Base-by-base conservation (phyloP, 2,113 vertebrate genomes). In the Gadus chalcogrammus region DNA sequence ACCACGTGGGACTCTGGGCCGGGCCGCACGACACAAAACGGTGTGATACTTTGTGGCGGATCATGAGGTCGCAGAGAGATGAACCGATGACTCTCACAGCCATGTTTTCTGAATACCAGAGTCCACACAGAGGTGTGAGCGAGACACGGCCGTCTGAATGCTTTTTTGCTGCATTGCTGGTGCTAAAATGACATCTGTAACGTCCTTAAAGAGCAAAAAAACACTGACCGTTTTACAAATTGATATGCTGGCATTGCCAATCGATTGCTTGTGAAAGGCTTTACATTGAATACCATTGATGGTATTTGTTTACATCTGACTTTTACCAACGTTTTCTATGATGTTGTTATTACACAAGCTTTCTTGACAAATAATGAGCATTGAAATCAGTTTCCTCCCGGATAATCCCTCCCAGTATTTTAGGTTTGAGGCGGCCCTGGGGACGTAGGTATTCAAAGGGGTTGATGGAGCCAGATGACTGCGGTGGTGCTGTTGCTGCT, bases 101-200 rank as follows among this genome's bases (percentile, higher is more conserved):
- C 42, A 48, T 48, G 42, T 13, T 48, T 48, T 48, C 11, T 48
- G 42, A 11, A 48, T 9, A 48, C 42, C 42, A 9, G 42, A 48
- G 42, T 2, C 42, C 42, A 9, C 42, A 48, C 31, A 35, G 31
- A 48, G 42, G 8, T 48, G 42, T 48, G 42, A 48, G 42, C 42
- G 2, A 13, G 42, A 48, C 12, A 48, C 42, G 1, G 42, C 7
- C 42, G 42, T 48, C 72, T 16, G 11, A 78, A 79, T 68, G 83
- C 82, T 83, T 88, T 87, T 63, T 48, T 38, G 67, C 71, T 31
- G 77, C 84, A 72, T 78, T 53, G 69, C 56, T 70, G 86, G 86
- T 90, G 82, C 86, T 84, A 80, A 75, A 65, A 16, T 73, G 18
- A 69, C 68, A 42, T 76, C 56, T 81, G 60, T 17, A 62, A 73